These are phyloP conservation scores for Brachypalpus laphriformis DNA, from an alignment of 2,888 invertebrate species.

Conservation along the genomic window DNA sequence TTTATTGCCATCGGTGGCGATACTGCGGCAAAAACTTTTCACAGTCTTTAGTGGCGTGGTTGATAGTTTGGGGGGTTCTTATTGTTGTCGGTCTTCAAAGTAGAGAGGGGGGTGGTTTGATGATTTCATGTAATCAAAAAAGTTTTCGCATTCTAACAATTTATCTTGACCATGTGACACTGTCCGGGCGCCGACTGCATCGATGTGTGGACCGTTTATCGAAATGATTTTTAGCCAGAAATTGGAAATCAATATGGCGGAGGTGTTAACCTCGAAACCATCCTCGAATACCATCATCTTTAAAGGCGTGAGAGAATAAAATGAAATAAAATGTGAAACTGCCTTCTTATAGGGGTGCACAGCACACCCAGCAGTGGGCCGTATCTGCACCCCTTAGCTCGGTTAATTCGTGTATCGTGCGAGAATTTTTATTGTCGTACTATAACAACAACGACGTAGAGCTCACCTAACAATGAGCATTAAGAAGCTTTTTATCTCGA, in stretches of 20 bases:
- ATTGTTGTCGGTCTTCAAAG: not conserved
- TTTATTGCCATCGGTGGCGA: constrained; percentile 68
- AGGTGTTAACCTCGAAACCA: not conserved
- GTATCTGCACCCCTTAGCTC: constrained; percentile 16
- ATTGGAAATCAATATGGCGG: constrained; percentile 56
- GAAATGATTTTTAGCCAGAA: constrained; percentile 30
- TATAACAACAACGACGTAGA: not conserved
- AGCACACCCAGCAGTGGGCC: not conserved
- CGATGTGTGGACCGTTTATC: constrained; percentile 20
- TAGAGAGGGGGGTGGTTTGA: not conserved
- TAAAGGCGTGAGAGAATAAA: constrained; percentile 39
- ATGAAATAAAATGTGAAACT: constrained; percentile 44
- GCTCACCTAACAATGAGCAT: constrained; percentile 42
- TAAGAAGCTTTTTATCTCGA: constrained; percentile 66
- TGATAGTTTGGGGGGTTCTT: constrained; percentile 5
- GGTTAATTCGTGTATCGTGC: constrained; percentile 63
- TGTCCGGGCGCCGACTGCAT: constrained; percentile 40
- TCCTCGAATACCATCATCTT: not conserved
- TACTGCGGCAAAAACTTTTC: constrained; percentile 72
- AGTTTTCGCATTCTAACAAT: constrained; percentile 71
- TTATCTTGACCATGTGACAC: constrained; percentile 71
- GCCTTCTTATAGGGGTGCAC: constrained; percentile 4
- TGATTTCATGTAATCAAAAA: constrained; percentile 72
- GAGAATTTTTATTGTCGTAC: constrained; percentile 63
- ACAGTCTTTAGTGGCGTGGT: constrained; percentile 35